Base-by-base conservation (phyloP, 2,888 invertebrate species). In the Pecten maximus region DNA sequence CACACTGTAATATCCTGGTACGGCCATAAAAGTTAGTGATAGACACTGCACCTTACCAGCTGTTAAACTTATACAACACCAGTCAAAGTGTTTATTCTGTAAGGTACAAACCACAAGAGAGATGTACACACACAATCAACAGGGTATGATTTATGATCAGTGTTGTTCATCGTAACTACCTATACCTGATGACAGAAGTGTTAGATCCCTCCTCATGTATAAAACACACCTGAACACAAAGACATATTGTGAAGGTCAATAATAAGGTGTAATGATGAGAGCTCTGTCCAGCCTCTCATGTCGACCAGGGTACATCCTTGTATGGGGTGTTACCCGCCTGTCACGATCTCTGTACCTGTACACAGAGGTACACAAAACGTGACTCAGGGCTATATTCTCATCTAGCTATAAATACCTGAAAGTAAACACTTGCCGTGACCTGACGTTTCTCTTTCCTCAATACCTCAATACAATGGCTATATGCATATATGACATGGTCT, bases 381-480 rank as follows among this genome's bases (percentile, higher is more conserved):
- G 74, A 74, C 74, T 60, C 44, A 44, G 44, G 23, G n/a, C n/a
- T 28, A 12, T 74, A 28, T 74, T 74, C 74, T 74, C 16, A 28
- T 28, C 35, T 35, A 35, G 74, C 74, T 74, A 74, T 74, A 74
- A 74, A 74, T 74, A 74, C 74, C 35, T 35, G 35, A 74, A 74
- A 35, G 74, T 74, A 74, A 74, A 74, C 74, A 74, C 74, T 74
- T 74, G 74, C 74, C 74, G 15, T 74, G 74, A 74, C 74, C 74
- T 74, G 2, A 35, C 35, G 35, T 74, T 23, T 74, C 44, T 44
- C 44, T 44, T 44, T 44, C 44, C 12, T n/a, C n/a, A n/a, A n/a
- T n/a, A n/a, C 74, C 74, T 35, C 74, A 28, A 28, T 74, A 28
- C 74, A 74, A 74, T 74, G 28, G 74, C 35, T 35, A 74, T 23